Evolutionary conservation across 1,140 invertebrate species (phyloP).

Genomic region (Penaeus indicus): DNA sequence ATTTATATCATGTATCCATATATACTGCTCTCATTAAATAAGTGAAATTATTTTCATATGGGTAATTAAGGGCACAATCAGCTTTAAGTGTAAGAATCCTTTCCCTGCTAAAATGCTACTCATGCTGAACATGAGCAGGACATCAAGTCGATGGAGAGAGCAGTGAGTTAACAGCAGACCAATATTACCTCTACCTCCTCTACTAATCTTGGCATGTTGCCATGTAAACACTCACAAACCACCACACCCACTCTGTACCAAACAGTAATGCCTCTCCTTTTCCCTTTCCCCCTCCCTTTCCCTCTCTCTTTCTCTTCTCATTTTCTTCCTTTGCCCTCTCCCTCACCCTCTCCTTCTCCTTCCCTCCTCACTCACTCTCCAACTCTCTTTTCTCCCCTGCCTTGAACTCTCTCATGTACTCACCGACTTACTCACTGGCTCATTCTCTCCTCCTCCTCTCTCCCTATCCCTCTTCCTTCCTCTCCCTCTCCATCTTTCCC

Average conservation of each 20-base stretch:
- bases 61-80: too few species aligned
- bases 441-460: not conserved
- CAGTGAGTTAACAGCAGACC: not conserved
- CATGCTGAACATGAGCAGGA: too few species aligned
- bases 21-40: too few species aligned
- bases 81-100: too few species aligned
- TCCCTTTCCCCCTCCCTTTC: not conserved
- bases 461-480: not conserved
- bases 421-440: too few species aligned
- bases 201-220: constrained; percentile 26
- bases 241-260: not conserved
- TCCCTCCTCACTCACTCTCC: not conserved
- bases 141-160: not conserved
- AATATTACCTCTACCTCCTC: not conserved
- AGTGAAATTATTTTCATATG: too few species aligned
- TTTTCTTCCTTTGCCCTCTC: too few species aligned
- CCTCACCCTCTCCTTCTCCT: too few species aligned
- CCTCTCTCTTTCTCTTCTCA: too few species aligned
- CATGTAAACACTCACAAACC: constrained; percentile 44
- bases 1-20: too few species aligned
- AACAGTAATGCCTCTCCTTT: not conserved
- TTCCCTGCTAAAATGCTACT: too few species aligned
- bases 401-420: not conserved
- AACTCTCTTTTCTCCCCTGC: not conserved
- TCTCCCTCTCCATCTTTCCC: too few species aligned